phyloP scores from a whole-genome alignment of 2,797 vertebrate genomes.

The Oreochromis mossambicus region DNA sequence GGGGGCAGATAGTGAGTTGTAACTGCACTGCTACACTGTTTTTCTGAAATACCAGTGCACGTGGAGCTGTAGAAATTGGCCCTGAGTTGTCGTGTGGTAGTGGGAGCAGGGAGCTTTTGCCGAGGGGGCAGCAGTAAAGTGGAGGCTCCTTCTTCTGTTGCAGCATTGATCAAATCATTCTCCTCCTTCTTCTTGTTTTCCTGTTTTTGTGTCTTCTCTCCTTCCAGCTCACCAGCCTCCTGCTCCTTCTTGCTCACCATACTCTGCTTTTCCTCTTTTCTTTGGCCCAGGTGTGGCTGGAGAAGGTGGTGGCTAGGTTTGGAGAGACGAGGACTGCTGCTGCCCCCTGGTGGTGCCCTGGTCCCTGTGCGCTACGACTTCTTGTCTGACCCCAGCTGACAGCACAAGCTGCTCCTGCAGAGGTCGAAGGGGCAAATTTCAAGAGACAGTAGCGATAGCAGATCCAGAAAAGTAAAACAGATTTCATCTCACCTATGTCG shows the following conservation, averaged over 20 bases:
- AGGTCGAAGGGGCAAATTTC: not conserved
- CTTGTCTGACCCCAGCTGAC: constrained; percentile 51
- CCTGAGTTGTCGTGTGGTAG: constrained; percentile 76
- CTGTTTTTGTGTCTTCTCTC: constrained; percentile 43
- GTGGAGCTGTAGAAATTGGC: constrained; percentile 73
- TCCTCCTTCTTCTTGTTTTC: constrained; percentile 26
- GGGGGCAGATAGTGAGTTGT: constrained; percentile 16
- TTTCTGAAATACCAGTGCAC: constrained; percentile 9
- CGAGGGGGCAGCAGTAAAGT: constrained; percentile 78
- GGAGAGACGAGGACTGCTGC: constrained; percentile 82
- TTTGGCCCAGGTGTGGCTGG: constrained; percentile 67
- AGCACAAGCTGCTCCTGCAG: constrained; percentile 65
- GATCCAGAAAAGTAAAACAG: not conserved
- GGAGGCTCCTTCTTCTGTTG: constrained; percentile 65
- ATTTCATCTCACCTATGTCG: constrained; percentile 51
- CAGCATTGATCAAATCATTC: constrained; percentile 8
- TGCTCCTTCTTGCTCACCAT: constrained; percentile 3
- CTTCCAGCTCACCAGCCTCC: constrained; percentile 58
- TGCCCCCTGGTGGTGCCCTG: constrained; percentile 81
- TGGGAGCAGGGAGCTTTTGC: constrained; percentile 57
- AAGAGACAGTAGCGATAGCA: not conserved
- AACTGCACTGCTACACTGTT: constrained; percentile 34
- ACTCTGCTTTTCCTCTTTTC: constrained; percentile 57
- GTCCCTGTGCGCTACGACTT: constrained; percentile 63
- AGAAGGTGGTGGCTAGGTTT: constrained; percentile 59